Conservation (phyloP, 1,140 invertebrate species). For the Sesamia nonagrioides region DNA sequence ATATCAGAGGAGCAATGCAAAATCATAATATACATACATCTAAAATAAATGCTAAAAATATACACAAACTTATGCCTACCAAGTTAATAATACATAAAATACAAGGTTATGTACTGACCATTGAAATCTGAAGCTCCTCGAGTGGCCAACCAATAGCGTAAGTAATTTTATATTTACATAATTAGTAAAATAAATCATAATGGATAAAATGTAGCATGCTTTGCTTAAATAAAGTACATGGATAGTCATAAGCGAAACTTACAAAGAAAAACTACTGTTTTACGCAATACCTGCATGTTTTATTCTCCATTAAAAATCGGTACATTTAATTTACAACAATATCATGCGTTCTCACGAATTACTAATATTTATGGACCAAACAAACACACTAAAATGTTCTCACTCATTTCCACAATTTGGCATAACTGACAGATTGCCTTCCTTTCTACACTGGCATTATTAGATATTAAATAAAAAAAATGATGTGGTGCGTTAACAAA, state of each 20-base stretch:
- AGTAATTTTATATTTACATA: conserved; percentile 44
- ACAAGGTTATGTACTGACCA: conserved; percentile 53
- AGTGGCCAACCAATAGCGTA: conserved; percentile 27
- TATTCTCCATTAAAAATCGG: conserved; percentile 12
- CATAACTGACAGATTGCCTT: conserved; percentile 38
- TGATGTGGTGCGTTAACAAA: background rate
- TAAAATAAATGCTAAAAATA: conserved; percentile 65
- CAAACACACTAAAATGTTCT: conserved; percentile 38
- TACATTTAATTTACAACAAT: conserved; percentile 20
- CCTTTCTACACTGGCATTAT: conserved; percentile 42
- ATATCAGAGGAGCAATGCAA: conserved; percentile 41
- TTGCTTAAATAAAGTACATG: conserved; percentile 23
- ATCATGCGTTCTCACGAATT: background rate
- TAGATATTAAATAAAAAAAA: background rate
- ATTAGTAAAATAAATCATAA: conserved; percentile 25
- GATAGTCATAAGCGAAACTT: conserved; percentile 10
- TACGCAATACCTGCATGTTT: conserved; percentile 36
- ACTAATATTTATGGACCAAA: background rate
- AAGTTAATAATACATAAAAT: conserved; percentile 54
- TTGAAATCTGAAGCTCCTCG: conserved; percentile 44
- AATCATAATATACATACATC: conserved; percentile 65
- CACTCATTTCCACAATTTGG: conserved; percentile 34
- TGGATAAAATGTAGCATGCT: conserved; percentile 30
- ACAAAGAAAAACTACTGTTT: conserved; percentile 25
- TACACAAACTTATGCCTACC: conserved; percentile 58